Percentiles rank a stretch among this genome's conserved stretches.
phyloP scores from a whole-genome alignment of 2,888 invertebrate genomes.

The Pyrgus malvae region DNA sequence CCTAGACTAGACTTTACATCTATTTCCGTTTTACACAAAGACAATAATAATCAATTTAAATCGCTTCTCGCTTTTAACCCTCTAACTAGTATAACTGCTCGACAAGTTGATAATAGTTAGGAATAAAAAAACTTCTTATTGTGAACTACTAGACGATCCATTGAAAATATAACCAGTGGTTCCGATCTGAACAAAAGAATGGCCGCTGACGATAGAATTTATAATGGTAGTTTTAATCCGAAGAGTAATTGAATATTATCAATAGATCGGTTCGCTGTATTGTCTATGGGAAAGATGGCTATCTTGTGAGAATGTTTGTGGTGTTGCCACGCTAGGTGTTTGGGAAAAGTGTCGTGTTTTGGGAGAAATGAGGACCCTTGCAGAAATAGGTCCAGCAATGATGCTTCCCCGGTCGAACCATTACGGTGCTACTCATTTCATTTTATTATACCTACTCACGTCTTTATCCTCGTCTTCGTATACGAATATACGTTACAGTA shows the following conservation, averaged over 20 bases:
- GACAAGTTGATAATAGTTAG: slow-evolving; percentile 9
- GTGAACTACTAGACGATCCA: slow-evolving; percentile 12
- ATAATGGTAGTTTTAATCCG: slow-evolving; percentile 32
- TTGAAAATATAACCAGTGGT: slow-evolving; percentile 22
- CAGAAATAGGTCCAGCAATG: too few species aligned
- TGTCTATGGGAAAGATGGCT: slow-evolving; percentile 22
- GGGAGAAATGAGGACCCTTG: too few species aligned
- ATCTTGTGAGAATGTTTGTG: slow-evolving; percentile 32
- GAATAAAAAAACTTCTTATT: slow-evolving; percentile 18
- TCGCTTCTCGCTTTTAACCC: too few species aligned
- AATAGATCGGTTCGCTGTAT: slow-evolving; percentile 37
- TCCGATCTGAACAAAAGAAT: slow-evolving; percentile 35
- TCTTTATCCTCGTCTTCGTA: too few species aligned
- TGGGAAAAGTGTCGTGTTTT: too few species aligned
- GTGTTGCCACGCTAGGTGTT: slow-evolving; percentile 33
- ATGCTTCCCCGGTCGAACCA: too few species aligned
- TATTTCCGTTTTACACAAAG: too few species aligned
- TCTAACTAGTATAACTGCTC: neutral
- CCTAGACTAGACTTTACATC: too few species aligned
- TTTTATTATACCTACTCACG: too few species aligned
- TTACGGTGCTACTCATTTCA: too few species aligned
- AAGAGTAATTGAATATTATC: slow-evolving; percentile 44
- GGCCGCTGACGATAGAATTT: slow-evolving; percentile 31
- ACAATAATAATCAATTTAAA: too few species aligned
- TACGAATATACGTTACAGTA: too few species aligned